Conservation (phyloP, 2,797 vertebrate genomes). For the Sphaeramia orbicularis region DNA sequence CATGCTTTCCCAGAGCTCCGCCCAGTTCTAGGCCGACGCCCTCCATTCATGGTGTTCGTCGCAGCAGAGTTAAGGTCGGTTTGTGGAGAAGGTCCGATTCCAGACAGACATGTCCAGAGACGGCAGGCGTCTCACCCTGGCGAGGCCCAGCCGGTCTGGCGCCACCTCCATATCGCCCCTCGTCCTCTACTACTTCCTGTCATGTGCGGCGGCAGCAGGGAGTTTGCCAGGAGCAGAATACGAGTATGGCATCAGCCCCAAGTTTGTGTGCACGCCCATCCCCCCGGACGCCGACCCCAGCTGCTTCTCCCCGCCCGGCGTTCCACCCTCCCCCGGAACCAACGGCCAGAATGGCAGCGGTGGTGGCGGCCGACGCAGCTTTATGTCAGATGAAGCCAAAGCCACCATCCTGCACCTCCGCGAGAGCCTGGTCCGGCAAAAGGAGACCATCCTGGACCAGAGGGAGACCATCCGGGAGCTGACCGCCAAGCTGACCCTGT, state of each 20-base stretch:
- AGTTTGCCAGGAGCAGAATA: conserved; percentile 75
- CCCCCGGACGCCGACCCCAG: conserved; percentile 87
- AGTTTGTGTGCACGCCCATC: conserved; percentile 88
- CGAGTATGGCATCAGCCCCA: conserved; percentile 83
- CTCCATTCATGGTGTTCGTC: no score
- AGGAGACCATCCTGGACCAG: conserved; percentile 89
- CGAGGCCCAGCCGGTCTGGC: no score
- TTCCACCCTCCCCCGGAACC: conserved; percentile 68
- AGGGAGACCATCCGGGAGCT: conserved; percentile 88
- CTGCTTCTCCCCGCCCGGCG: conserved; percentile 77
- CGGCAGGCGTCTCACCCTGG: conserved; percentile 57
- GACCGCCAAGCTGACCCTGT: conserved; percentile 87
- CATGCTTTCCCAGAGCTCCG: no score
- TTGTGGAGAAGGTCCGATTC: conserved; percentile 41
- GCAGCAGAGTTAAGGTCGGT: no score
- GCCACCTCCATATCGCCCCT: no score
- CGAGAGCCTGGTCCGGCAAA: conserved; percentile 88
- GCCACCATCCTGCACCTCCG: conserved; percentile 88
- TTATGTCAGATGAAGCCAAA: conserved; percentile 87
- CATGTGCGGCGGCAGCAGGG: conserved; percentile 57
- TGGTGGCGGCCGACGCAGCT: conserved; percentile 59
- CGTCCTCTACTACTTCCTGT: conserved; percentile 75
- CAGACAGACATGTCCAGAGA: conserved; percentile 73
- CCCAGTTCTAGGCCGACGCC: no score
- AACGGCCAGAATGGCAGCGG: conserved; percentile 63